phyloP scores from a whole-genome alignment of 2,797 vertebrate species.

The Garrulus glandarius region DNA sequence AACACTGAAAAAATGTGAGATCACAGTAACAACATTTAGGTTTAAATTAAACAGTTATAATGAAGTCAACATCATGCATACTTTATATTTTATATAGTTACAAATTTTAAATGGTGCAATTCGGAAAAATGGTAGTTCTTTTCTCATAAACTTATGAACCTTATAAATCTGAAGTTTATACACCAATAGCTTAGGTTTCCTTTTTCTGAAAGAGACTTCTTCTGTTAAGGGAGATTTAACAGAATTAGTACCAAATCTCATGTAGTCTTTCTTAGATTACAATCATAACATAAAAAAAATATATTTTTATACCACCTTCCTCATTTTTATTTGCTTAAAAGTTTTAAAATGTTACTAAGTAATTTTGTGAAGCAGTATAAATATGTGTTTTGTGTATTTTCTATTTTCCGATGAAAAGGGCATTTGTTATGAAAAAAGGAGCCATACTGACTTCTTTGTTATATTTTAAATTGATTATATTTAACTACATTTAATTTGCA shows the following conservation, averaged over 20 bases:
- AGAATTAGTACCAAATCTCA: background rate
- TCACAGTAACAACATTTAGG: background rate
- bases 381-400: conserved; percentile 67
- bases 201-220: background rate
- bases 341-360: background rate
- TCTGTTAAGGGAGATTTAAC: background rate
- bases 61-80: background rate
- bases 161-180: background rate
- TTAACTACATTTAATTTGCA: conserved; percentile 43
- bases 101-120: background rate
- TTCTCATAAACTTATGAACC: background rate
- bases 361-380: background rate
- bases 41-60: background rate
- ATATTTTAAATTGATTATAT: conserved; percentile 24
- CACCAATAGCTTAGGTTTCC: background rate
- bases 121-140: background rate
- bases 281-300: background rate
- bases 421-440: conserved; percentile 46
- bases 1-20: background rate
- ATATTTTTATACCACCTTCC: background rate
- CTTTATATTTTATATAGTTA: background rate
- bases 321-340: background rate
- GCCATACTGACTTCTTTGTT: conserved; percentile 31
- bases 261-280: background rate
- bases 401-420: conserved; percentile 45